Percentiles rank a stretch among this genome's conserved stretches.
These are phyloP conservation scores for Vanessa atalanta DNA, from an alignment of 1,140 invertebrate genomes.

Conservation along the genomic window DNA sequence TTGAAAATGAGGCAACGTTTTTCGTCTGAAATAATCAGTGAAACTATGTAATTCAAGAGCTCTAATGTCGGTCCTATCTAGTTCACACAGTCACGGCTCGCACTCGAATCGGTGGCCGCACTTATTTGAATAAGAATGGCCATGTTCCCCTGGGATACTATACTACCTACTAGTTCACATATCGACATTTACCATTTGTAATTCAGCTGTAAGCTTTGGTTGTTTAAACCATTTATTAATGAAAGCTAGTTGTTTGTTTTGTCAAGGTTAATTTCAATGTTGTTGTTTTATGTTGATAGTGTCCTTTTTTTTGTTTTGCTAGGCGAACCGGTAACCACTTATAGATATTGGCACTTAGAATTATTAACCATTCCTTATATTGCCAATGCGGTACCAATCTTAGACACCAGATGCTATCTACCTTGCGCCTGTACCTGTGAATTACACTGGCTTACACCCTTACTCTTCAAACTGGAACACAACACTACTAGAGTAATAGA, in stretches of 20 bases:
- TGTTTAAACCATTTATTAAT: slow-evolving; percentile 5
- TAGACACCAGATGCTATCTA: too few species aligned
- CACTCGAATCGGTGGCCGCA: slow-evolving; percentile 52
- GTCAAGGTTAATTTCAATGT: too few species aligned
- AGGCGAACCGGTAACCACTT: too few species aligned
- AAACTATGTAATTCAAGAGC: slow-evolving; percentile 19
- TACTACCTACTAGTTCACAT: slow-evolving; percentile 32
- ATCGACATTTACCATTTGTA: slow-evolving; percentile 37
- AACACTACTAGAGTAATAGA: too few species aligned
- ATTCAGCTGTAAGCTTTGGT: slow-evolving; percentile 40
- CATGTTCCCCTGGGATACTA: slow-evolving; percentile 41
- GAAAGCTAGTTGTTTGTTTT: not conserved
- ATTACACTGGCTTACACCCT: too few species aligned
- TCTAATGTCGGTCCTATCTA: slow-evolving; percentile 35
- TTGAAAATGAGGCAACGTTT: not conserved
- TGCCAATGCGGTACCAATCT: too few species aligned
- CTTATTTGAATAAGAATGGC: slow-evolving; percentile 73
- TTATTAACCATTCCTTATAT: too few species aligned
- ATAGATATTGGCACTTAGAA: too few species aligned
- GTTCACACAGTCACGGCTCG: slow-evolving; percentile 35
- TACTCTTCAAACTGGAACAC: too few species aligned
- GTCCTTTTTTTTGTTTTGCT: too few species aligned
- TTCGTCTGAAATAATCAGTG: slow-evolving; percentile 25
- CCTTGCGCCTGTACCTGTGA: too few species aligned
- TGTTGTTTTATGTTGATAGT: too few species aligned